Evolutionary conservation across 1,140 invertebrate species (phyloP), one percentile per base, ranked within the genome.

Genomic region (Pissodes strobi): DNA sequence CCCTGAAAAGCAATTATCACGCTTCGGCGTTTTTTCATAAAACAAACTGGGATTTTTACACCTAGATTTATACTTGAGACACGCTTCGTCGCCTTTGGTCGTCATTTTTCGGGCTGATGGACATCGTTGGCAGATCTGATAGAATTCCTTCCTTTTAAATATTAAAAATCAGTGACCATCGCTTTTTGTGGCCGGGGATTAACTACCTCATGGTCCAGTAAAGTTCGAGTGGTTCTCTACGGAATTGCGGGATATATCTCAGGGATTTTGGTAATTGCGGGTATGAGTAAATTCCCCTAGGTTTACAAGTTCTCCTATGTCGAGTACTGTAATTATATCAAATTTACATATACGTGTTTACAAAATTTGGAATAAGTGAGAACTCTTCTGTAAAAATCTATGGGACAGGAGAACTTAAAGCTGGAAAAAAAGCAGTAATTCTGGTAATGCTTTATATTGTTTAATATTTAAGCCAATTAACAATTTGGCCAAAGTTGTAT

Each of bases 111-210:
- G 52, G 34, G 9, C 37, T 41, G 52, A 22, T 56, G 52, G 34
- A 41, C 52, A 56, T 41, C n/a, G 6, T 6, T 34, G 6, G 30
- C 6, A n/a, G 6, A 34, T 17, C 6, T 19, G 37, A 34, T n/a
- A 25, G 12, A 12, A 10, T 8, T 13, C 37, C 13, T 9, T 12
- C 8, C 49, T 30, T 52, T 52, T 52, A 34, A 52, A 52, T 52
- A 56, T 56, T 38, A 41, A 56, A 56, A 56, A 56, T 56, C 52
- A 56, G 52, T 56, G 52, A 56, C 52, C 52, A 56, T 56, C 34
- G 38, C 38, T 41, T 56, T 52, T n/a, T 52, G 22, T 52, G 49
- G n/a, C n/a, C n/a, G n/a, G n/a, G 49, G 23, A 6, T 34, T 52
- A 41, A 19, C 10, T 56, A 6, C 6, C 25, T 4, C 18, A 56